phyloP scores from a whole-genome alignment of 2,797 vertebrate species.

The Pseudopleuronectes americanus region DNA sequence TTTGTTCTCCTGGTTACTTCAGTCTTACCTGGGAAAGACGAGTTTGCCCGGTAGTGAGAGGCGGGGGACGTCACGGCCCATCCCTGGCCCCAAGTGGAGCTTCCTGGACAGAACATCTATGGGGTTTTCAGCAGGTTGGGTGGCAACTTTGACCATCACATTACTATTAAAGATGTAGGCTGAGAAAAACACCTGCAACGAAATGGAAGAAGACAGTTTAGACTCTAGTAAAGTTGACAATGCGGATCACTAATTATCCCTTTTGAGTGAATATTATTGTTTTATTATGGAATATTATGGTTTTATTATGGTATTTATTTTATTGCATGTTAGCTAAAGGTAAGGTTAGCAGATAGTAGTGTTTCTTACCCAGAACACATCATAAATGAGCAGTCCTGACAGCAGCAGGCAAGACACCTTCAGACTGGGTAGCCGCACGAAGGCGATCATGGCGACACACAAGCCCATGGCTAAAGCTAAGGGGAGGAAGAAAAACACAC shows the following conservation, averaged over 20 bases:
- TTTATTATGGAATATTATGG: too few species aligned
- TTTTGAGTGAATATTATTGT: not conserved
- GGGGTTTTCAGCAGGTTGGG: conserved; percentile 98
- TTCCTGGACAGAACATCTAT: conserved; percentile 97
- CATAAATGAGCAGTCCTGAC: conserved; percentile 98
- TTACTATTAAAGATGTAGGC: conserved; percentile 99
- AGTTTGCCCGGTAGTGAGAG: conserved; percentile 97
- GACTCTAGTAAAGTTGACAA: too few species aligned
- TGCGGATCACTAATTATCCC: too few species aligned
- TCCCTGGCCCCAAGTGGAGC: conserved; percentile 94
- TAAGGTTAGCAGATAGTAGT: not conserved
- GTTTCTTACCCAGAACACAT: conserved; percentile 97
- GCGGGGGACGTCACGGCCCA: conserved; percentile 95
- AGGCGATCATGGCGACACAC: conserved; percentile 99
- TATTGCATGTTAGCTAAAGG: not conserved
- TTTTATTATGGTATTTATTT: not conserved
- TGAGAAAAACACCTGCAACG: conserved; percentile 95
- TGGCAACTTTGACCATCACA: conserved; percentile 99
- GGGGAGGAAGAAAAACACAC: conserved; percentile 31
- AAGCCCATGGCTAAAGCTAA: conserved; percentile 98
- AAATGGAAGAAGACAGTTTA: not conserved
- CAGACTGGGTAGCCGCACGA: conserved; percentile 97
- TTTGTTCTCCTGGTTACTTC: not conserved
- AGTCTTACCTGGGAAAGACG: conserved; percentile 94
- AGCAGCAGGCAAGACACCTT: conserved; percentile 99